phyloP scores from a whole-genome alignment of 2,113 vertebrate species.

The Montifringilla adamsi region DNA sequence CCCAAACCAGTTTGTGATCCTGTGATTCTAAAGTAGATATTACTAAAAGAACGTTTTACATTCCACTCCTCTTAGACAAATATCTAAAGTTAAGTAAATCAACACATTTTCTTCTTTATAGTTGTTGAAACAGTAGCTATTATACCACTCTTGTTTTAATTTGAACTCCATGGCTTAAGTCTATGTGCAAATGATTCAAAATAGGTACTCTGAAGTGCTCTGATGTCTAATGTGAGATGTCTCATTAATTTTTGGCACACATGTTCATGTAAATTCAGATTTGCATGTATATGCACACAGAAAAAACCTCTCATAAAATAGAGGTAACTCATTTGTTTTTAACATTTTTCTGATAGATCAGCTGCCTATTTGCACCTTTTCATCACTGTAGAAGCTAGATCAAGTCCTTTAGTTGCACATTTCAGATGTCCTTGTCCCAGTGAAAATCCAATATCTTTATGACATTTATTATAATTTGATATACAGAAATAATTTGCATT shows the following conservation, averaged over 20 bases:
- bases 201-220: not conserved
- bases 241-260: not conserved
- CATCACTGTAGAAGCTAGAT: not conserved
- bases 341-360: not conserved
- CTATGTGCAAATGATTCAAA: not conserved
- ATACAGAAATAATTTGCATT: not conserved
- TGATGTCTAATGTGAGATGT: not conserved
- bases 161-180: not conserved
- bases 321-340: not conserved
- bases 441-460: not conserved
- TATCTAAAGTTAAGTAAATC: not conserved
- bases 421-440: not conserved
- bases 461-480: not conserved
- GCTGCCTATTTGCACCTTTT: not conserved
- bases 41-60: not conserved
- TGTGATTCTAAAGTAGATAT: not conserved
- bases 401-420: not conserved
- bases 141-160: not conserved
- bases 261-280: not conserved
- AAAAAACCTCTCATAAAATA: not conserved
- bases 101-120: not conserved
- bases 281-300: accelerated
- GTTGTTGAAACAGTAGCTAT: not conserved
- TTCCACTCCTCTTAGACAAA: not conserved
- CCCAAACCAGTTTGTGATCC: not conserved